These are phyloP conservation scores for Lycaena phlaeas DNA, from an alignment of 2,888 invertebrate species.

Conservation along the genomic window DNA sequence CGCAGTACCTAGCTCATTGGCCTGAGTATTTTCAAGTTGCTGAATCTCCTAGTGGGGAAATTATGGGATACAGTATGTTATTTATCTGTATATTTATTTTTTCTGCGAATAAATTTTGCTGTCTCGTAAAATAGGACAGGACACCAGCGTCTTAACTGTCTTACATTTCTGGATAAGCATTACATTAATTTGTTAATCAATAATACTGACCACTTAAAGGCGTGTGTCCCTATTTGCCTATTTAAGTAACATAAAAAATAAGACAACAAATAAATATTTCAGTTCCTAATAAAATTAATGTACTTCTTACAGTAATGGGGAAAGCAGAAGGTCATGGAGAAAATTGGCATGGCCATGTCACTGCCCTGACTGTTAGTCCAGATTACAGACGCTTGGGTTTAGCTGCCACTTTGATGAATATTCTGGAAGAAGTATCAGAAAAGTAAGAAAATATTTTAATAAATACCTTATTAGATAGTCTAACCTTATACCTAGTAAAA, in stretches of 20 bases:
- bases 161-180: too few species aligned
- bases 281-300: too few species aligned
- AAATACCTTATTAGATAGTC: too few species aligned
- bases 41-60: conserved; percentile 95
- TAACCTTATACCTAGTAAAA: too few species aligned
- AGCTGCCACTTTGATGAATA: conserved; percentile 94
- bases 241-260: background rate
- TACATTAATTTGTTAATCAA: too few species aligned
- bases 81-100: conserved; percentile 9
- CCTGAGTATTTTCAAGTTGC: conserved; percentile 99
- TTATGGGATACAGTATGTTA: conserved; percentile 96
- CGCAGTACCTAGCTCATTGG: conserved; percentile 98
- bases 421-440: conserved; percentile 96
- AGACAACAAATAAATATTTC: too few species aligned
- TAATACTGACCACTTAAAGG: too few species aligned
- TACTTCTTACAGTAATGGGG: conserved; percentile 93
- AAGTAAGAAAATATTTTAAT: conserved; percentile 67
- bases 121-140: too few species aligned
- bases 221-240: too few species aligned
- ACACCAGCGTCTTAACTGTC: too few species aligned
- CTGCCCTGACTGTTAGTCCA: conserved; percentile 96
- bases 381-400: conserved; percentile 93
- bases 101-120: too few species aligned
- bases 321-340: conserved; percentile 97
- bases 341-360: conserved; percentile 99